phyloP scores from a whole-genome alignment of 1,140 invertebrate genomes.

The Cardiocondyla obscurior region DNA sequence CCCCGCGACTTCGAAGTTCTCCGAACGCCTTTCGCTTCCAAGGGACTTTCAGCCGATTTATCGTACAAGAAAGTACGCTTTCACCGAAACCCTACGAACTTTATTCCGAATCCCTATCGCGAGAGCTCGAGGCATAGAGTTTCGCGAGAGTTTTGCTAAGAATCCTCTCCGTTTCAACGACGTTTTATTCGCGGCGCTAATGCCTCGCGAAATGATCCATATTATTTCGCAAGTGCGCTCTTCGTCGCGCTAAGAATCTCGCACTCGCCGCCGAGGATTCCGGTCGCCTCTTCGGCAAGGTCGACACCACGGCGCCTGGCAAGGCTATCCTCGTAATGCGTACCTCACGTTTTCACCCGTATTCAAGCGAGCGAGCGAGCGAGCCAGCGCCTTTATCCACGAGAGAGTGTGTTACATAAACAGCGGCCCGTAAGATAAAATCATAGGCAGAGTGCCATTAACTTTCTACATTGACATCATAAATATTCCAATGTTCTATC shows the following conservation, averaged over 20 bases:
- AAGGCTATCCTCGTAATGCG: conserved; percentile 68
- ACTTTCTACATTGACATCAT: conserved; percentile 31
- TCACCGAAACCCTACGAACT: background rate
- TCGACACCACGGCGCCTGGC: conserved; percentile 77
- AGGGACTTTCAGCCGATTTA: background rate
- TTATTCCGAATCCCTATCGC: background rate
- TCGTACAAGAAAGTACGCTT: too few species aligned
- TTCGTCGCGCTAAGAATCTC: background rate
- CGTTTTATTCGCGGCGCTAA: background rate
- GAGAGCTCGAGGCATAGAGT: too few species aligned
- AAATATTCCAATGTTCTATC: background rate
- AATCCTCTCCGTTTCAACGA: background rate
- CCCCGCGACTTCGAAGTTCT: background rate
- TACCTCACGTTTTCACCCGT: conserved; percentile 68
- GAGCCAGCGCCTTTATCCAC: conserved; percentile 55
- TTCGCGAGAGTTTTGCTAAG: background rate
- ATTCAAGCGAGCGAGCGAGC: conserved; percentile 45
- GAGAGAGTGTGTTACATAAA: conserved; percentile 57
- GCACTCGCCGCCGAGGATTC: conserved; percentile 63
- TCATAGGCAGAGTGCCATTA: conserved; percentile 29
- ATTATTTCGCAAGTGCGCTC: conserved; percentile 33
- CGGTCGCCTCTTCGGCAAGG: conserved; percentile 73
- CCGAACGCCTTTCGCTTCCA: background rate
- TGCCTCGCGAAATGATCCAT: background rate
- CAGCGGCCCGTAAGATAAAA: conserved; percentile 7